Evolutionary conservation across 2,888 invertebrate genomes (phyloP).

Genomic region (Eristalinus aeneus): DNA sequence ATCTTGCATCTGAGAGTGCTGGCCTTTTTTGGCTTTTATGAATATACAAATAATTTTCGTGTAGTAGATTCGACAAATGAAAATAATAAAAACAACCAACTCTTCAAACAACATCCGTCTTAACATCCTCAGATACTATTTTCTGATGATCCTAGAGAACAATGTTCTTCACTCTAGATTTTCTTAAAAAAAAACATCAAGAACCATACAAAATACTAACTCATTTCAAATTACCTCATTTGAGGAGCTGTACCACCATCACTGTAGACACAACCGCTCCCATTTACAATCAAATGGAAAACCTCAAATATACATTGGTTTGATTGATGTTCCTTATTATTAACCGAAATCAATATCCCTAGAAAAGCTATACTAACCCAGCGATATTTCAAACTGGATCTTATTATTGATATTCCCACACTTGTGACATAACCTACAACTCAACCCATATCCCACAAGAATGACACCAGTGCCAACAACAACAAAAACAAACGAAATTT

Average conservation of each 20-base stretch:
- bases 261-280: background rate
- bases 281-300: background rate
- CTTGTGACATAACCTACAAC: slow-evolving; percentile 60
- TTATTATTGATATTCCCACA: slow-evolving; percentile 33
- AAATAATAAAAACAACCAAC: background rate
- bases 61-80: background rate
- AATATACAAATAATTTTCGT: too few relatives aligned
- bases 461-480: background rate
- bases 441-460: background rate
- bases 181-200: background rate
- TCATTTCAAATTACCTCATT: slow-evolving; percentile 10
- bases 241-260: background rate
- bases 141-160: background rate
- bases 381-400: slow-evolving; percentile 13
- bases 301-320: slow-evolving; percentile 14
- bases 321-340: slow-evolving; percentile 20
- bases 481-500: slow-evolving; percentile 16
- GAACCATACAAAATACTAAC: background rate
- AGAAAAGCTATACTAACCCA: background rate
- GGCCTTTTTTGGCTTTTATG: too few relatives aligned
- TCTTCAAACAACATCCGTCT: background rate
- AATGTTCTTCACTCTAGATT: background rate
- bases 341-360: slow-evolving; percentile 11
- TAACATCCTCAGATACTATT: background rate
- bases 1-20: too few relatives aligned